Percentiles rank a stretch among this genome's conserved stretches.
Conservation (phyloP, 1,140 invertebrate species). For the Propsilocerus akamusi region DNA sequence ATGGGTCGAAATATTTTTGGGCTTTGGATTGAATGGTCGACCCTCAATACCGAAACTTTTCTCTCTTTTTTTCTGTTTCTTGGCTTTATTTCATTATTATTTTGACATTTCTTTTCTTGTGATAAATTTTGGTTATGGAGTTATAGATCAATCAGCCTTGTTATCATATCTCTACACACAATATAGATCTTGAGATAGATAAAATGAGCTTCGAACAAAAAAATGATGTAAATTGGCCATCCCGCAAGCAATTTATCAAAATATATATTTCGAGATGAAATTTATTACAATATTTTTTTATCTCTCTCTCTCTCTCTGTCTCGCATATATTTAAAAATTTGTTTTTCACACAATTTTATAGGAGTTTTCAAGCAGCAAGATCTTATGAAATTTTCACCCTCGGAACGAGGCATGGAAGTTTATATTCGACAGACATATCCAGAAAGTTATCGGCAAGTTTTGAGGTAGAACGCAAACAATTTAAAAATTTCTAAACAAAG, state of each 20-base stretch:
- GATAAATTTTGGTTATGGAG: slow-evolving; percentile 4
- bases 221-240: slow-evolving; percentile 5
- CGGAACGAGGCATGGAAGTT: slow-evolving; percentile 50
- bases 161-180: no score
- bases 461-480: slow-evolving; percentile 27
- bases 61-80: no score
- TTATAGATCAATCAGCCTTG: slow-evolving; percentile 1
- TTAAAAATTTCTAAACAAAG: not conserved
- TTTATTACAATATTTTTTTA: no score
- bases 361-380: slow-evolving; percentile 76
- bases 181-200: no score
- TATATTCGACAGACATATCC: slow-evolving; percentile 62
- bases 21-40: no score
- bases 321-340: not conserved
- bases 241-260: slow-evolving; percentile 5
- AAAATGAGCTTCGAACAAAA: no score
- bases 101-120: no score
- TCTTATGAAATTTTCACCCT: slow-evolving; percentile 47
- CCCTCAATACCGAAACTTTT: no score
- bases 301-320: slow-evolving; percentile 3
- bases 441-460: slow-evolving; percentile 54
- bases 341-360: slow-evolving; percentile 24
- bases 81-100: no score
- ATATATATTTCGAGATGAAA: slow-evolving; percentile 3
- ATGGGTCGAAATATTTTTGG: no score